Evolutionary conservation across 2,113 vertebrate genomes (phyloP).

Genomic region (Corynorhinus townsendii): DNA sequence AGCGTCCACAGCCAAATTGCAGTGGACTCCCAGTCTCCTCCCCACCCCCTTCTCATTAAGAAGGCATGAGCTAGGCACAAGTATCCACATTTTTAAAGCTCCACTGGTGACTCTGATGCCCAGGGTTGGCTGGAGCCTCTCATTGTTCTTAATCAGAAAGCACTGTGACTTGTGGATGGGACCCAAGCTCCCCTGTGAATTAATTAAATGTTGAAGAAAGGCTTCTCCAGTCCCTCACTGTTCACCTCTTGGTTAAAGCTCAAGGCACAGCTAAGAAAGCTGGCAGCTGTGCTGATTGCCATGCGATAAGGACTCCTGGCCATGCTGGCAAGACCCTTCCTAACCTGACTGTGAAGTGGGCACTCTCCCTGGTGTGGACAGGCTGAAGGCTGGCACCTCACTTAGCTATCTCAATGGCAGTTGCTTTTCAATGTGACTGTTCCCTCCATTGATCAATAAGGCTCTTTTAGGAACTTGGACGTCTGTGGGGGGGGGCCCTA

Average conservation of each 20-base stretch:
- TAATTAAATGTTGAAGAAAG: neutral
- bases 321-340: neutral
- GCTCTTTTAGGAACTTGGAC: constrained; percentile 80
- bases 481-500: no score
- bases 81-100: neutral
- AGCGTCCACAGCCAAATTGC: neutral
- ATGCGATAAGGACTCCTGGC: rapidly evolving
- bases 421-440: constrained; percentile 86
- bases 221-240: neutral
- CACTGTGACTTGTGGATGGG: no score
- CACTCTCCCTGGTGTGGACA: rapidly evolving
- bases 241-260: neutral
- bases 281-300: neutral
- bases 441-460: constrained; percentile 84
- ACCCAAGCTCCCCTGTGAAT: neutral
- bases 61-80: neutral
- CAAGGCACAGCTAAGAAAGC: neutral
- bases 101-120: neutral
- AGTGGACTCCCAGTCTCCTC: neutral
- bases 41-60: neutral
- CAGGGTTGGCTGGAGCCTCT: neutral
- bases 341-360: neutral
- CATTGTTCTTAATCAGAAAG: neutral
- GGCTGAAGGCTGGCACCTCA: constrained; percentile 74
- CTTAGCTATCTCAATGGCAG: constrained; percentile 82